Base-by-base conservation (phyloP, 2,797 vertebrate species). In the Coracias cyanogaster region DNA sequence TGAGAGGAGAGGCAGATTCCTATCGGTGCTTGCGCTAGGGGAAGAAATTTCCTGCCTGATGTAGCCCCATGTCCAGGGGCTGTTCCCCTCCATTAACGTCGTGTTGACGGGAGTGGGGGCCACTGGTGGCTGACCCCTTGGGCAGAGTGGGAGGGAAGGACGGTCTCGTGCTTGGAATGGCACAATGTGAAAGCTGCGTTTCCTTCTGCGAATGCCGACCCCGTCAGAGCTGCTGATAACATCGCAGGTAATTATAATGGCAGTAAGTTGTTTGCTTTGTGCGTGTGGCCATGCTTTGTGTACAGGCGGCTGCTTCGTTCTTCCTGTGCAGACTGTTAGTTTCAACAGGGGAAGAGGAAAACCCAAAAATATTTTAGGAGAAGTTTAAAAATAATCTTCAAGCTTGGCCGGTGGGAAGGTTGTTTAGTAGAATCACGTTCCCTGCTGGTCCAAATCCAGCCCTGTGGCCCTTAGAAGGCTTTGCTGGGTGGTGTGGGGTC, bases 291-390 rank as follows among this genome's bases (percentile, higher is more conserved):
- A 9, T 24, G 92, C 88, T 90, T 79, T 66, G 64, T 45, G 55
- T 76, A 76, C 41, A 1, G 88, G 88, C 19, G 28, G 67, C 77
- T 89, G 94, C 91, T 91, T 55, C 0, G 2, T 39, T 93, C 79
- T 96, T 96, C 96, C 96, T 96, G 94, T 89, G 78, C 67, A 84
- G 90, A 64, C 85, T 90, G 70, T 93, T 93, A 84, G 90, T 66
- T 96, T 94, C 83, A 60, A 71, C 86, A 94, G 67, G 95, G 94
- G 95, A 96, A 96, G 55, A 96, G 96, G 94, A 96, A 96, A 96
- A 70, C 67, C 88, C 88, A 76, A 93, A 93, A 94, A 90, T 96
- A 96, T 95, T 95, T 96, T 76, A 73, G 90, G 39, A 96, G 86
- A 72, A 61, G 71, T 96, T 95, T 96, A 97, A 94, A 96, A 96